Conservation (phyloP, 2,888 invertebrate species). For the Pollenia angustigena region DNA sequence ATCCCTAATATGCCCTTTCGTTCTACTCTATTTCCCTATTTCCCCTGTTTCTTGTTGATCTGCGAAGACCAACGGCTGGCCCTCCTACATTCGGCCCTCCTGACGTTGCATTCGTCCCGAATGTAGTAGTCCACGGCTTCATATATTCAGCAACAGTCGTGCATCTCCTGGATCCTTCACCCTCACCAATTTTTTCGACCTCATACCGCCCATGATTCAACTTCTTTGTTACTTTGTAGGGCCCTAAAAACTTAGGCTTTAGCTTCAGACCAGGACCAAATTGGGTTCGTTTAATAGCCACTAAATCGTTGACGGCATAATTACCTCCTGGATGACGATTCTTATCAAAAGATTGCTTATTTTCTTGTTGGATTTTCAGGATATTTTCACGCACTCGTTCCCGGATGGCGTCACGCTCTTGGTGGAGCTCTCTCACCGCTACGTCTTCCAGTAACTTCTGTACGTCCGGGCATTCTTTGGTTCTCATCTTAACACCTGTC, state of each 20-base stretch:
- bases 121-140: constrained; percentile 14
- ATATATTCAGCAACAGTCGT: constrained; percentile 7
- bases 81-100: constrained; percentile 17
- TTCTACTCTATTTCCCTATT: too few relatives aligned
- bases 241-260: not conserved
- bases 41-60: too few relatives aligned
- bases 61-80: too few relatives aligned
- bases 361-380: constrained; percentile 11
- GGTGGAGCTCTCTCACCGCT: not conserved
- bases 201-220: not conserved
- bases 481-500: not conserved
- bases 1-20: too few relatives aligned
- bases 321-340: too few relatives aligned
- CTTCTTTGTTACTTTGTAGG: not conserved
- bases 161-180: not conserved
- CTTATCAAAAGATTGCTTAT: not conserved
- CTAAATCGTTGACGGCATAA: too few relatives aligned
- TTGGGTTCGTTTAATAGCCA: not conserved
- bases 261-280: constrained; percentile 25
- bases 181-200: not conserved
- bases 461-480: not conserved
- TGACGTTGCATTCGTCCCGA: constrained; percentile 23
- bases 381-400: constrained; percentile 6
- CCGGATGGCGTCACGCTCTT: not conserved
- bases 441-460: not conserved